Base-by-base conservation (phyloP, 2,113 vertebrate species). In the Arenaria interpres region DNA sequence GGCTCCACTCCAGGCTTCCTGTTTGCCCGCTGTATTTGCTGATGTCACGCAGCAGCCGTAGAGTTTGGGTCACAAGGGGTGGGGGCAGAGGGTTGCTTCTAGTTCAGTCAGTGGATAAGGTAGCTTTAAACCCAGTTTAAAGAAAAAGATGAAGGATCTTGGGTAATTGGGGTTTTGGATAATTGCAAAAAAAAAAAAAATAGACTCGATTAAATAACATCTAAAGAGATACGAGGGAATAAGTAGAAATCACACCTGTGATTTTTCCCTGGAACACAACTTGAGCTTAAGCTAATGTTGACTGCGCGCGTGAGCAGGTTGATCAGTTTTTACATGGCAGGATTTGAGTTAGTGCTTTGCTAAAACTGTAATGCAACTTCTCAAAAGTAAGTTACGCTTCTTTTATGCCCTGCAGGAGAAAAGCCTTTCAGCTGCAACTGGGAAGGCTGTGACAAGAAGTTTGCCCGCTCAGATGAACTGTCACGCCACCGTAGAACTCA, bases 371-470 rank as follows among this genome's bases (percentile, higher is more conserved):
- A 0, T n/a, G 6, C 28, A n/a, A 18, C 46, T 90, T 89, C 56
- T 72, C 32, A 39, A 8, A 86, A 75, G 43, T 57, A 69, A 90
- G 27, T n/a, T 7, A 4, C 1, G 23, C 78, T 74, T 51, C 53
- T 60, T 37, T 80, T 56, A 8, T 24, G 37, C n/a, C 66, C 77
- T 85, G 30, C 95, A 99, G 99, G 99, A 80, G 99, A 99, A 92
- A 99, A 99, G 92, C 99, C 99, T 5, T 99, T 99, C 98, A 98
- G 97, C 97, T 99, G 99, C 81, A 99, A 96, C 97, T 99, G 99
- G 99, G 99, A 99, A 0, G 99, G 99, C 89, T 99, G 99, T 12
- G 99, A 99, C 82, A 99, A 99, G 66, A 99, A 98, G 89, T 99
- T 99, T 35, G 99, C 99, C 8, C 99, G 99, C 50, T 99, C 99